Conservation (phyloP, 1,140 invertebrate species). For the Microplitis demolitor region DNA sequence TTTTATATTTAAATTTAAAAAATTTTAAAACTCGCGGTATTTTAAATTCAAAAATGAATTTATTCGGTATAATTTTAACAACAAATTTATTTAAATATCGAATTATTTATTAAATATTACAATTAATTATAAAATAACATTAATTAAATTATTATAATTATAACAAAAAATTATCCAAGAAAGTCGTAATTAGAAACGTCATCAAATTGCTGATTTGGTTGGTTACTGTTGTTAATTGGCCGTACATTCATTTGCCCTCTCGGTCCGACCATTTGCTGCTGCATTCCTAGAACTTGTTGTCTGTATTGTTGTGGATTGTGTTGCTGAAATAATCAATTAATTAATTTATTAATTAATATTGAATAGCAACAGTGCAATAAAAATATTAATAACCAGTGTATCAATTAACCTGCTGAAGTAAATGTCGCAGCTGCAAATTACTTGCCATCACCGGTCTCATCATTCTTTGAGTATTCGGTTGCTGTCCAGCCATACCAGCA, state of each 20-base stretch:
- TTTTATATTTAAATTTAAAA: no score
- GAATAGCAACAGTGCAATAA: neutral
- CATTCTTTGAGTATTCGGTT: conserved; percentile 64
- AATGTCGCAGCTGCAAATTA: conserved; percentile 71
- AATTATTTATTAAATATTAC: no score
- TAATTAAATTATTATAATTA: no score
- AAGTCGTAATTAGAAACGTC: conserved; percentile 62
- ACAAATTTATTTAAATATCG: no score
- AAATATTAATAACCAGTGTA: neutral
- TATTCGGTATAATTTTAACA: no score
- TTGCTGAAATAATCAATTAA: conserved; percentile 42
- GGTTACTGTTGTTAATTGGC: conserved; percentile 53
- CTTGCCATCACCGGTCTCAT: conserved; percentile 68
- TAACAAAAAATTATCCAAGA: conserved; percentile 43
- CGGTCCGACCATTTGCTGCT: conserved; percentile 58
- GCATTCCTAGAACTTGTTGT: conserved; percentile 58
- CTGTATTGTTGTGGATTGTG: conserved; percentile 56
- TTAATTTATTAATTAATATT: neutral
- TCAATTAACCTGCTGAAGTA: conserved; percentile 68
- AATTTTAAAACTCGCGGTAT: no score
- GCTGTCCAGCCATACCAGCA: conserved; percentile 53
- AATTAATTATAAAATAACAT: no score
- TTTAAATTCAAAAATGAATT: no score
- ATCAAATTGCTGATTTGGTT: conserved; percentile 61
- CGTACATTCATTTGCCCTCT: conserved; percentile 53